Conservation (phyloP, 2,113 vertebrate species). For the Trochalopteron elliotii region DNA sequence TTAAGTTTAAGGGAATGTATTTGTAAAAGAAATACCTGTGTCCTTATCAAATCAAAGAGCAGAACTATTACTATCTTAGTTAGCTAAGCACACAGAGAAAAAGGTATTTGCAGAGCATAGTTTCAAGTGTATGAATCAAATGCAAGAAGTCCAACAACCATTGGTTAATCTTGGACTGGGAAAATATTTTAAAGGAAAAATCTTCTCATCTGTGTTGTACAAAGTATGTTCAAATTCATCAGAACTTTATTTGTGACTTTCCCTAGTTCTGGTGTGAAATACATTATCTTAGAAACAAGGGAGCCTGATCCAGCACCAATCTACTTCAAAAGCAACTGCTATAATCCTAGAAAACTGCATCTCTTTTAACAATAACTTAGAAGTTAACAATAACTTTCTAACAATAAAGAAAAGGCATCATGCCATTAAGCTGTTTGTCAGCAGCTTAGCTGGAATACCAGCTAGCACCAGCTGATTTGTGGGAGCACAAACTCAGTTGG, state of each 20-base stretch:
- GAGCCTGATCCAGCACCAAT: background rate
- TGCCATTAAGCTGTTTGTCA: background rate
- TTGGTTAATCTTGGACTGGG: background rate
- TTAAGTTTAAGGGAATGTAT: background rate
- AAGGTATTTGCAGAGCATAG: background rate
- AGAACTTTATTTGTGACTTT: background rate
- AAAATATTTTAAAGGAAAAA: background rate
- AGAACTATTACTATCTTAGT: background rate
- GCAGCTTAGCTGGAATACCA: background rate
- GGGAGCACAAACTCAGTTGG: background rate
- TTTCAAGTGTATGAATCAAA: background rate
- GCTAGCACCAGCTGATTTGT: background rate
- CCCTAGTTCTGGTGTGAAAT: background rate
- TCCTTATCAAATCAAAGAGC: background rate
- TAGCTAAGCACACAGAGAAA: background rate
- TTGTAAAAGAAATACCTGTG: background rate
- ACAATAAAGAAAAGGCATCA: background rate
- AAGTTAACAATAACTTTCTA: no score
- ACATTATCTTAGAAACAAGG: background rate
- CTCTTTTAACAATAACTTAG: background rate
- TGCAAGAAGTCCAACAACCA: background rate
- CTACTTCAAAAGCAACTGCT: background rate
- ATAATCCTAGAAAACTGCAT: background rate
- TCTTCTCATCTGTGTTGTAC: background rate
- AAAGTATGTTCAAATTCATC: background rate